Conservation (phyloP, 2,888 invertebrate genomes). For the Hemithea aestivaria region DNA sequence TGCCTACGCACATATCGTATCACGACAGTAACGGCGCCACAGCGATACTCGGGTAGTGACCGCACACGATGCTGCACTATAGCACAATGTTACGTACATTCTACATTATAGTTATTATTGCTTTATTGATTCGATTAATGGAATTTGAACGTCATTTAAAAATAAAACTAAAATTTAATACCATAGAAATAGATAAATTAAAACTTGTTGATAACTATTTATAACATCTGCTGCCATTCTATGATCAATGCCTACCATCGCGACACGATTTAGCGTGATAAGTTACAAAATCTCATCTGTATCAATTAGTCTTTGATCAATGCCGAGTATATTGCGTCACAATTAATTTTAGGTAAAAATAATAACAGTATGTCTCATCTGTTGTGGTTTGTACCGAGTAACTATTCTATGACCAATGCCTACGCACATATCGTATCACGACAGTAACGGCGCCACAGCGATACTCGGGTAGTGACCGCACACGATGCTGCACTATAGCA, state of each 20-base stretch:
- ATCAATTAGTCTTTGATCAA: too few species aligned
- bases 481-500: slow-evolving; percentile 47
- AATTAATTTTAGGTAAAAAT: too few species aligned
- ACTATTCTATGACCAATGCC: slow-evolving; percentile 45
- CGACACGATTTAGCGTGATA: too few species aligned
- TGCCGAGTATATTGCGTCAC: too few species aligned
- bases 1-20: slow-evolving; percentile 58
- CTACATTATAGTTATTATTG: slow-evolving; percentile 27
- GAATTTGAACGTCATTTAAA: too few species aligned
- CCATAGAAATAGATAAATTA: too few species aligned
- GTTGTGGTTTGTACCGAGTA: slow-evolving; percentile 13
- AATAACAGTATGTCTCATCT: slow-evolving; percentile 25
- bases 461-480: slow-evolving; percentile 67
- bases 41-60: slow-evolving; percentile 62
- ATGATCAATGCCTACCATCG: too few species aligned
- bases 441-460: slow-evolving; percentile 67
- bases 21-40: slow-evolving; percentile 66
- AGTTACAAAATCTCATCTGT: too few species aligned
- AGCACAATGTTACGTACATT: slow-evolving; percentile 28
- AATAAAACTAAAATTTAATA: too few species aligned
- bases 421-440: slow-evolving; percentile 58
- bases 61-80: slow-evolving; percentile 59
- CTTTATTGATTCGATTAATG: slow-evolving; percentile 25
- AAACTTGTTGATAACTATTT: too few species aligned
- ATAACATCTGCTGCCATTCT: too few species aligned